Evolutionary conservation across 2,888 invertebrate species (phyloP).

Genomic region (Dascillus cervinus): DNA sequence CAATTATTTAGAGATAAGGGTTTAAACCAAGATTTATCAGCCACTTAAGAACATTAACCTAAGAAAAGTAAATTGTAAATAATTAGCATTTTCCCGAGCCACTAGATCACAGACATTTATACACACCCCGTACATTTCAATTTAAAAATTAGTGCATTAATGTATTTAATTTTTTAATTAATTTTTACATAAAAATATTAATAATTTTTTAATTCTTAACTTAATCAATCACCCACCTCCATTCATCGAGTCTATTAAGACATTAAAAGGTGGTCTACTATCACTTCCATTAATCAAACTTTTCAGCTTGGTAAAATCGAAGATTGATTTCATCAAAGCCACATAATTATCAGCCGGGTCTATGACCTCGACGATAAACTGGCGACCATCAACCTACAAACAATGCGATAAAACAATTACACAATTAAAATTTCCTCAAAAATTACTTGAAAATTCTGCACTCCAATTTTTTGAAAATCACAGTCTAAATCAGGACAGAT

Average conservation of each 20-base stretch:
- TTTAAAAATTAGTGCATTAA: constrained; percentile 2
- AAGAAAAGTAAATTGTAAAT: too few relatives aligned
- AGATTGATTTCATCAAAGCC: constrained; percentile 88
- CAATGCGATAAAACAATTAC: background rate
- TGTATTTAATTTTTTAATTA: constrained; percentile 4
- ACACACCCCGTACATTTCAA: constrained; percentile 2
- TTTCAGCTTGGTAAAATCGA: constrained; percentile 81
- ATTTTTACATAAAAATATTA: constrained; percentile 3
- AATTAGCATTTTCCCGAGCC: too few relatives aligned
- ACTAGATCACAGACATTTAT: too few relatives aligned
- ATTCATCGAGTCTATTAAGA: constrained; percentile 90
- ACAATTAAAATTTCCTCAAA: constrained; percentile 1
- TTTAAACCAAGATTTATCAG: too few relatives aligned
- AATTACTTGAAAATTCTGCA: constrained; percentile 53
- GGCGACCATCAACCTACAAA: constrained; percentile 57
- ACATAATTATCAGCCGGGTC: constrained; percentile 89
- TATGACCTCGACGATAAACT: constrained; percentile 79
- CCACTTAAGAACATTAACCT: too few relatives aligned
- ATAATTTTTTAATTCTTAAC: too few relatives aligned
- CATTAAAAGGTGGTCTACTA: constrained; percentile 63
- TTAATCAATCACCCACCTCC: constrained; percentile 66
- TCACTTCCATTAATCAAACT: constrained; percentile 62
- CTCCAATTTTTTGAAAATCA: constrained; percentile 66
- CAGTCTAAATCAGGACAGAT: constrained; percentile 71
- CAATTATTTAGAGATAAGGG: too few relatives aligned